phyloP scores from a whole-genome alignment of 2,113 vertebrate species.

The Ariopsis seemanni region DNA sequence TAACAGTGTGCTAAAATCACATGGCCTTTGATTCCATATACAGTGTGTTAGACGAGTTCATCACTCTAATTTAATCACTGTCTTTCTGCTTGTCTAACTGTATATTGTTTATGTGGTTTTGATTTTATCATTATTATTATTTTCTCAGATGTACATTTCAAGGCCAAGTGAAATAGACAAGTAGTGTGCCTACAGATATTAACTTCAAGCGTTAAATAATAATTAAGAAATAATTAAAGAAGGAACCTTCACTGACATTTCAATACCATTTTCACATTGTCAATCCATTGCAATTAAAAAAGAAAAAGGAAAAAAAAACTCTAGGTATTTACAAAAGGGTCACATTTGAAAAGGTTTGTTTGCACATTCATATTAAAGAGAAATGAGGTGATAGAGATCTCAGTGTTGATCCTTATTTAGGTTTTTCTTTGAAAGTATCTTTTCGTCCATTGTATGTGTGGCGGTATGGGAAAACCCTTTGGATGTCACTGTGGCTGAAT shows the following conservation, averaged over 20 bases:
- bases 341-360: conserved; percentile 20
- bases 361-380: conserved; percentile 1
- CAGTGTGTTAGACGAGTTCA: neutral
- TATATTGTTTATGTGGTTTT: neutral
- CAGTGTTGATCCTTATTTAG: neutral
- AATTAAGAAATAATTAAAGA: neutral
- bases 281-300: neutral
- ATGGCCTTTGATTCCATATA: neutral
- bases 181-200: neutral
- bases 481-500: neutral
- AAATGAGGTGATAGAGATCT: neutral
- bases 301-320: neutral
- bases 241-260: conserved; percentile 22
- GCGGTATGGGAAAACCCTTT: neutral
- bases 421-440: neutral
- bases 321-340: conserved; percentile 24
- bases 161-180: neutral
- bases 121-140: neutral
- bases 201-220: neutral
- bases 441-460: neutral
- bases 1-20: neutral
- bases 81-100: neutral
- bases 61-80: neutral
- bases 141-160: neutral
- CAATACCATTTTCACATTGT: conserved; percentile 17